phyloP scores from a whole-genome alignment of 1,140 invertebrate species.

The Bathynomus jamesi region DNA sequence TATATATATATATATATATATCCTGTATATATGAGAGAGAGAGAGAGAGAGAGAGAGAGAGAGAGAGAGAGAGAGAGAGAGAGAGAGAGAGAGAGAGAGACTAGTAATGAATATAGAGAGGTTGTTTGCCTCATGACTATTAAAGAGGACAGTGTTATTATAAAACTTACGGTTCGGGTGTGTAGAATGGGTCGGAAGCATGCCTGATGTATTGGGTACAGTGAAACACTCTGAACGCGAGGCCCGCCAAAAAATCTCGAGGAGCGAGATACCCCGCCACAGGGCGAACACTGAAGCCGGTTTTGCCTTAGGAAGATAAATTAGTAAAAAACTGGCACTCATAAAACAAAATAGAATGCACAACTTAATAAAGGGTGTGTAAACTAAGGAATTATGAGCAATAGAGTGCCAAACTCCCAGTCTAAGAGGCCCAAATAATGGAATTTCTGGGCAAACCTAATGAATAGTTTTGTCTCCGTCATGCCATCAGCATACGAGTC shows the following conservation, averaged over 20 bases:
- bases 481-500: too few species aligned
- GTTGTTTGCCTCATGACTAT: neutral
- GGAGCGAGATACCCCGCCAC: slow-evolving; percentile 96
- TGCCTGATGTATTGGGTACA: slow-evolving; percentile 99
- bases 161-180: slow-evolving; percentile 9
- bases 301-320: slow-evolving; percentile 68
- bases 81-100: neutral
- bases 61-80: neutral
- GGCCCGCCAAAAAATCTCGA: slow-evolving; percentile 82
- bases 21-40: too few species aligned
- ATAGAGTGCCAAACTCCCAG: too few species aligned
- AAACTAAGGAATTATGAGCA: too few species aligned
- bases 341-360: too few species aligned
- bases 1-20: too few species aligned
- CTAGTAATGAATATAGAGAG: neutral
- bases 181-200: slow-evolving; percentile 53
- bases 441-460: too few species aligned
- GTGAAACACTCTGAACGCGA: slow-evolving; percentile 94
- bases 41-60: too few species aligned
- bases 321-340: too few species aligned
- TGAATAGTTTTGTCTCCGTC: too few species aligned
- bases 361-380: too few species aligned
- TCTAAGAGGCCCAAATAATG: too few species aligned
- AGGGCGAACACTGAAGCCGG: slow-evolving; percentile 90
- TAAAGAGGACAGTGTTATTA: neutral